These are phyloP conservation scores for Thymelicus acteon DNA, from an alignment of 2,888 invertebrate genomes.

Conservation along the genomic window DNA sequence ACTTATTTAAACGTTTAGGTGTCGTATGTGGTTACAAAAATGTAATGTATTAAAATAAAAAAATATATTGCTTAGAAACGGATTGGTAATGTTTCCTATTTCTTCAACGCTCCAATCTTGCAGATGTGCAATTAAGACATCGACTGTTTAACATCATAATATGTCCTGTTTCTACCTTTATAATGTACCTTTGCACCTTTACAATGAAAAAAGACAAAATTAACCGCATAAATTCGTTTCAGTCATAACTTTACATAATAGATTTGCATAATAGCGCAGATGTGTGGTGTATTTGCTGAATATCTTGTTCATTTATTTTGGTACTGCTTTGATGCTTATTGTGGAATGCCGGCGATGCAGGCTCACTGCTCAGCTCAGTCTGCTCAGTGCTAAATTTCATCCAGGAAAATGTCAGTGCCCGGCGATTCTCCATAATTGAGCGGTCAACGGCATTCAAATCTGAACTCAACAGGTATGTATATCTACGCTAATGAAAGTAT, in stretches of 20 bases:
- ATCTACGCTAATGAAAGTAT: not conserved
- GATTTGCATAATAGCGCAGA: not conserved
- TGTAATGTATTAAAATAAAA: too few relatives aligned
- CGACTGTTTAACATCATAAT: too few relatives aligned
- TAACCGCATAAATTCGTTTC: not conserved
- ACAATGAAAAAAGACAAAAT: too few relatives aligned
- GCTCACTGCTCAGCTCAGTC: conserved; percentile 56
- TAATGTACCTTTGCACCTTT: too few relatives aligned
- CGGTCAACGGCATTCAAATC: conserved; percentile 73
- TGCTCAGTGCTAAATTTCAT: conserved; percentile 65
- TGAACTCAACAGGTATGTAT: conserved; percentile 34
- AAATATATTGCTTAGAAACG: too few relatives aligned
- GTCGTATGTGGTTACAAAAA: too few relatives aligned
- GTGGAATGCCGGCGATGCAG: conserved; percentile 60
- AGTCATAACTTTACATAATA: not conserved
- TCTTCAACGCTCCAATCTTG: too few relatives aligned
- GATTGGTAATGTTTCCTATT: too few relatives aligned
- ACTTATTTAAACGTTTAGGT: too few relatives aligned
- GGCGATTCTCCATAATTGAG: conserved; percentile 62
- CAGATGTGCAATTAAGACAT: too few relatives aligned
- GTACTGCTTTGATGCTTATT: conserved; percentile 59
- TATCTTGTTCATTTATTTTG: conserved; percentile 46
- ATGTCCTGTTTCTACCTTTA: too few relatives aligned
- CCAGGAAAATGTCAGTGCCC: conserved; percentile 74
- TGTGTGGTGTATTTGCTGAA: not conserved